Conservation (phyloP, 2,888 invertebrate species). For the Eulithis testata region DNA sequence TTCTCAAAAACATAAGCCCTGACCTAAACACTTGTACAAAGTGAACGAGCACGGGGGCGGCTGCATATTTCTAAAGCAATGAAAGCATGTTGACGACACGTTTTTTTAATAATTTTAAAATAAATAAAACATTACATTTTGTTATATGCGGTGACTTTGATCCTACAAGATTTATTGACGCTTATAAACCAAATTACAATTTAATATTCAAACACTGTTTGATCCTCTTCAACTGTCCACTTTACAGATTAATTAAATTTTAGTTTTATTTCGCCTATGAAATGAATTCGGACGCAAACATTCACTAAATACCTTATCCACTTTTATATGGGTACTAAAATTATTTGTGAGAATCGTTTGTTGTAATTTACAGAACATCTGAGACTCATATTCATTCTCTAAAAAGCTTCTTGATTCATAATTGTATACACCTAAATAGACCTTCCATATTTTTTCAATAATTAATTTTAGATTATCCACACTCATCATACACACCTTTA, state of each 20-base stretch:
- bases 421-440: neutral
- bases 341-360: conserved; percentile 26
- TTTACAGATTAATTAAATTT: conserved; percentile 41
- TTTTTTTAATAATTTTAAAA: conserved; percentile 47
- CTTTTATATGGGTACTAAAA: conserved; percentile 27
- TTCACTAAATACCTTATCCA: conserved; percentile 23
- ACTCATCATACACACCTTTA: no score
- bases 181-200: conserved; percentile 45
- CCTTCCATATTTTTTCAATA: no score
- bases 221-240: conserved; percentile 43
- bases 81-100: conserved; percentile 48
- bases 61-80: conserved; percentile 49
- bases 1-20: conserved; percentile 46
- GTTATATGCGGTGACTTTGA: conserved; percentile 43
- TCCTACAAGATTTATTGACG: conserved; percentile 41
- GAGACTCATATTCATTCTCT: conserved; percentile 11
- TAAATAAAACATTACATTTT: conserved; percentile 41
- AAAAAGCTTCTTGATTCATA: neutral
- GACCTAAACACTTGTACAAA: conserved; percentile 45
- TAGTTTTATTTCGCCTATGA: conserved; percentile 40
- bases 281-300: conserved; percentile 27
- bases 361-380: conserved; percentile 16
- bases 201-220: conserved; percentile 42
- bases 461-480: no score
- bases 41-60: conserved; percentile 51